Conservation (phyloP, 2,113 vertebrate species). For the Gasterosteus aculeatus region DNA sequence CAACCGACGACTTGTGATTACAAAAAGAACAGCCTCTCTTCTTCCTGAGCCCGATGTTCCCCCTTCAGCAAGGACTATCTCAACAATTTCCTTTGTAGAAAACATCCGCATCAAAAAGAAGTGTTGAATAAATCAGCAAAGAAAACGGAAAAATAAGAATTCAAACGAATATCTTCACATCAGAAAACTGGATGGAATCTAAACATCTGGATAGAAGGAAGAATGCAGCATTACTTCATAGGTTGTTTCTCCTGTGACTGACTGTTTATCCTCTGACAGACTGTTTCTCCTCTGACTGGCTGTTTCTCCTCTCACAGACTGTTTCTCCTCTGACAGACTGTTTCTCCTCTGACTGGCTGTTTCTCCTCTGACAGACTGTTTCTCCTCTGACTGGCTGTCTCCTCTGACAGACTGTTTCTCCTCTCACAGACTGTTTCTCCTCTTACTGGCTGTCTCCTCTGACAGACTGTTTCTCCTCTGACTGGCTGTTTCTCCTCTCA, state of each 20-base stretch:
- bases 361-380: too few relatives aligned
- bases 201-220: not conserved
- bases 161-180: not conserved
- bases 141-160: not conserved
- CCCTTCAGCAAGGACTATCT: not conserved
- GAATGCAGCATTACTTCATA: not conserved
- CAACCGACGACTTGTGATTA: not conserved
- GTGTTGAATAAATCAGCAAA: not conserved
- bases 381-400: too few relatives aligned
- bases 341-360: not conserved
- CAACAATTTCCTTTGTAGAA: not conserved
- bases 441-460: too few relatives aligned
- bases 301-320: not conserved
- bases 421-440: too few relatives aligned
- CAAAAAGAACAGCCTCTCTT: not conserved
- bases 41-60: not conserved
- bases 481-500: too few relatives aligned
- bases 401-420: too few relatives aligned
- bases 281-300: constrained; percentile 1
- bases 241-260: not conserved
- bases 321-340: not conserved
- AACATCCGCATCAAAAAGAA: not conserved
- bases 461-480: too few relatives aligned
- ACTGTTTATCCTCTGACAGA: not conserved
- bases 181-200: not conserved